Conservation (phyloP, 2,888 invertebrate species). For the Criorhina ranunculi region DNA sequence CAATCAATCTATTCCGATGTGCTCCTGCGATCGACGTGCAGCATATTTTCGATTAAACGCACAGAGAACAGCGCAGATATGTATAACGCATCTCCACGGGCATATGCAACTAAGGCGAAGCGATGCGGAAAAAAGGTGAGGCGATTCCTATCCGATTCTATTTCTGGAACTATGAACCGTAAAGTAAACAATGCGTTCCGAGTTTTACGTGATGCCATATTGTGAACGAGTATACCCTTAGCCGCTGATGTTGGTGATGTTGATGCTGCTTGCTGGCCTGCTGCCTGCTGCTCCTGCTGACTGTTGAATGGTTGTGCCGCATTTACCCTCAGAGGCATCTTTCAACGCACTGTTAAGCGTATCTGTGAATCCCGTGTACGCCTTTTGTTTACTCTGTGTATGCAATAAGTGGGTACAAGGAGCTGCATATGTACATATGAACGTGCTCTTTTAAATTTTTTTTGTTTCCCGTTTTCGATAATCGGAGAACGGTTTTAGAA, state of each 20-base stretch:
- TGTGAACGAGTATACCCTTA: conserved; percentile 19
- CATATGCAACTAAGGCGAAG: conserved; percentile 43
- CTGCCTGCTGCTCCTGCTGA: conserved; percentile 31
- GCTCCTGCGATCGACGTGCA: conserved; percentile 38
- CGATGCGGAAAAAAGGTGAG: conserved; percentile 72
- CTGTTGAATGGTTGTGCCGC: conserved; percentile 28
- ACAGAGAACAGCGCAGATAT: conserved; percentile 11
- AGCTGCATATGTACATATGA: conserved; percentile 12
- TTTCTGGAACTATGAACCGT: conserved; percentile 72
- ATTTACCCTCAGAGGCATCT: conserved; percentile 64
- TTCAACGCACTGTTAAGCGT: conserved; percentile 53
- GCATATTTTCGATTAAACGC: conserved; percentile 53
- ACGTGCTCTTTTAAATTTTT: conserved; percentile 20
- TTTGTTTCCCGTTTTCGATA: conserved; percentile 21
- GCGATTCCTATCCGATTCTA: conserved; percentile 65
- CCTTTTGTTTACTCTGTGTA: conserved; percentile 60
- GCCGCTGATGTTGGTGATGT: conserved; percentile 14
- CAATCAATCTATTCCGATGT: conserved; percentile 37
- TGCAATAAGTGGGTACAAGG: conserved; percentile 46
- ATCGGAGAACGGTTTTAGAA: conserved; percentile 42
- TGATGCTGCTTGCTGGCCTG: conserved; percentile 1
- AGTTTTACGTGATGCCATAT: conserved; percentile 50
- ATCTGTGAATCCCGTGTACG: conserved; percentile 40
- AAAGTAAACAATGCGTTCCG: conserved; percentile 71
- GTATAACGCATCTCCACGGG: conserved; percentile 20